Evolutionary conservation across 1,140 invertebrate species (phyloP).

Genomic region (Geopemphigus sp.): DNA sequence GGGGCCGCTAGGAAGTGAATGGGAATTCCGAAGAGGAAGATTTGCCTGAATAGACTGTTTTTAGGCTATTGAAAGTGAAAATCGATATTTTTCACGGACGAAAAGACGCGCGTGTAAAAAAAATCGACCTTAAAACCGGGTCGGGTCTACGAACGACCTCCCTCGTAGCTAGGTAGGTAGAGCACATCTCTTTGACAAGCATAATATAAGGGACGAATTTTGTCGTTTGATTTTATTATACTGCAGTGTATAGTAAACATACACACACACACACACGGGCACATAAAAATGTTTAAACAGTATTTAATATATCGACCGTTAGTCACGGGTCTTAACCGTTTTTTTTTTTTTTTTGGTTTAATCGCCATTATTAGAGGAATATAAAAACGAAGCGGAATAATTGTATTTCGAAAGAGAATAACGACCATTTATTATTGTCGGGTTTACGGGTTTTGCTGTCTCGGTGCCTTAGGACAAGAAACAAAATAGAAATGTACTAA

Average conservation of each 20-base stretch:
- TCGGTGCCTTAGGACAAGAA: too few relatives aligned
- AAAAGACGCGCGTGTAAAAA: not conserved
- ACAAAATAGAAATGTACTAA: too few relatives aligned
- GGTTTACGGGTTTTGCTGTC: too few relatives aligned
- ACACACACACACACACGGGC: not conserved
- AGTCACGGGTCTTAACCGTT: not conserved
- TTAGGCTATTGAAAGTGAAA: slow-evolving; percentile 40
- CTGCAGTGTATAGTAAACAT: not conserved
- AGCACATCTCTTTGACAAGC: slow-evolving; percentile 25
- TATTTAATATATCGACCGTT: not conserved
- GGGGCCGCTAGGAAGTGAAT: not conserved
- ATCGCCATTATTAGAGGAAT: not conserved
- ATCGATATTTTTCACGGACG: slow-evolving; percentile 26
- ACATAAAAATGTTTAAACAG: not conserved
- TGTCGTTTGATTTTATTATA: slow-evolving; percentile 24
- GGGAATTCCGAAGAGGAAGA: slow-evolving; percentile 13
- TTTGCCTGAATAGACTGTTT: not conserved
- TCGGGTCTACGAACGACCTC: slow-evolving; percentile 26
- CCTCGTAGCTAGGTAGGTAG: not conserved
- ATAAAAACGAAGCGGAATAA: not conserved
- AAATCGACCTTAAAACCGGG: not conserved
- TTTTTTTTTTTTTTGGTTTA: not conserved
- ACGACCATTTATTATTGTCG: too few relatives aligned
- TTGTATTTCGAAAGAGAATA: not conserved
- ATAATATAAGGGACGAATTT: slow-evolving; percentile 9